Conservation (phyloP, 2,113 vertebrate genomes). For the Cricetomys ansorgei region DNA sequence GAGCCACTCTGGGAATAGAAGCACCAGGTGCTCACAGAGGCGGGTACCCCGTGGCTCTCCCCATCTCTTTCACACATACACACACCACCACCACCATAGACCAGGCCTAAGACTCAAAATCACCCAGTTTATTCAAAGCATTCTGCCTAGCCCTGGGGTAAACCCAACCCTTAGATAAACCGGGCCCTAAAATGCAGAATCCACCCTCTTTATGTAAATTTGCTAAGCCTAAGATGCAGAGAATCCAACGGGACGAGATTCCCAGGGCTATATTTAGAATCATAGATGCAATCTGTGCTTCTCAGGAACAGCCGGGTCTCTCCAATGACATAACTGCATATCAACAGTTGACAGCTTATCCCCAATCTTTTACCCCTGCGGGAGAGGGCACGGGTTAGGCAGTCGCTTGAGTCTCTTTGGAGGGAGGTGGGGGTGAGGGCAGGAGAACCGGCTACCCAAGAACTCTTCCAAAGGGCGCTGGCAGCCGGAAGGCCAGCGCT, state of each 20-base stretch:
- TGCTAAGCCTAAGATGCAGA: not conserved
- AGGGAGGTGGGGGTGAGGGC: not conserved
- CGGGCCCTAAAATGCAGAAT: not conserved
- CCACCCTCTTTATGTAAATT: not conserved
- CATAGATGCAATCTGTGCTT: not conserved
- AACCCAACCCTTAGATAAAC: not conserved
- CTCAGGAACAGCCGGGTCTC: not conserved
- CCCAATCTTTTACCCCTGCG: conserved; percentile 38
- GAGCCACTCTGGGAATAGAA: not conserved
- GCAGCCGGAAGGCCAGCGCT: rapidly evolving
- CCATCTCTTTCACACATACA: not conserved
- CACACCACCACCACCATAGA: not conserved
- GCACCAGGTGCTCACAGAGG: not conserved
- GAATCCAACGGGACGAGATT: not conserved
- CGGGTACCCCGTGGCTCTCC: rapidly evolving
- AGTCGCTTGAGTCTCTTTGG: not conserved
- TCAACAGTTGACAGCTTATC: not conserved
- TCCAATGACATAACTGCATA: conserved; percentile 30
- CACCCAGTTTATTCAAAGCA: not conserved
- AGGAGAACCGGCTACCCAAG: rapidly evolving
- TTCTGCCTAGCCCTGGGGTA: too few relatives aligned
- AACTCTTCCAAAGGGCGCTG: not conserved
- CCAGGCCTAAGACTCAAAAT: not conserved
- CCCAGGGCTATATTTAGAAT: not conserved
- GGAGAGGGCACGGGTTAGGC: not conserved